Evolutionary conservation across 2,113 vertebrate species (phyloP), one percentile per base, ranked within the genome.

Genomic region (Pelmatolapia mariae): DNA sequence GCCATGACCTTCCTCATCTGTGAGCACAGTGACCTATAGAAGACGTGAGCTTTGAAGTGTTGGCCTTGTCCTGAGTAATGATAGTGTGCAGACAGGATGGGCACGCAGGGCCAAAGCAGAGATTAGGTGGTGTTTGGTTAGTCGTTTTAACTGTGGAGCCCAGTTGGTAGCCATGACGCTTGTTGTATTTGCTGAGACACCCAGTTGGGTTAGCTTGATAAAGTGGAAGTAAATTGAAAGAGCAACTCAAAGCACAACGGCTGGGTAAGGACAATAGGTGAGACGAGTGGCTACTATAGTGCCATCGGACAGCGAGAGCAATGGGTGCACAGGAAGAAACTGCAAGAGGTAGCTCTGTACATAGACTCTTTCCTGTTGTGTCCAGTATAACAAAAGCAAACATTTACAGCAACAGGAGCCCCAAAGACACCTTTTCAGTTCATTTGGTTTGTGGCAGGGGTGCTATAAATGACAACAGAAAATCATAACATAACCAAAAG

Each of bases 191-290:
- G 89, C 87, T 84, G 84, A 94, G 93, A 92, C 94, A 89, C 78
- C 31, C 76, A 86, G 89, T 89, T 90, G 90, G 90, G 81, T 86
- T 87, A 89, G 91, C 31, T 90, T 96, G 94, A 95, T 95, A 91
- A 95, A 94, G 94, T 95, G 94, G 95, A 96, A 95, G 89, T 93
- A 90, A 91, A 95, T 94, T 87, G 89, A 94, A 95, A 95, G 93
- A 95, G 93, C 95, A 95, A 82, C 92, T 84, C 76, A 91, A 94
- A 94, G 94, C 93, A 94, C 91, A 63, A 88, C 90, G 91, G 89
- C 90, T 91, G 91, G 86, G 87, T 91, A 93, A 61, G 88, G 80
- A 96, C 94, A 94, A 95, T 93, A 87, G 89, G 82, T 85, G 89
- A 91, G 76, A 88, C 56, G 73, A 90, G 85, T 90, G 79, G 85